Evolutionary conservation across 2,113 vertebrate species (phyloP).

Genomic region (Trochalopteron elliotii): DNA sequence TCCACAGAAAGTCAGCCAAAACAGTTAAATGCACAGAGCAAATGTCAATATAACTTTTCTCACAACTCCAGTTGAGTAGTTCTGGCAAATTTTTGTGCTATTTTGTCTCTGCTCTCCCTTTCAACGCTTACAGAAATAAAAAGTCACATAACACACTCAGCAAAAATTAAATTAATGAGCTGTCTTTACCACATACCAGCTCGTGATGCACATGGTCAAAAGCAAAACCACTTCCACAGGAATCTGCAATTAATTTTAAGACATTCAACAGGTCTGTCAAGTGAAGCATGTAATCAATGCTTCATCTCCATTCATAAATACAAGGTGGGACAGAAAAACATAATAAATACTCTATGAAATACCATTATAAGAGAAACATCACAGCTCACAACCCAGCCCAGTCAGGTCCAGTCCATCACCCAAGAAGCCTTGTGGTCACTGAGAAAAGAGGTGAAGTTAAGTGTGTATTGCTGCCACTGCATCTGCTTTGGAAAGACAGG

Average conservation of each 20-base stretch:
- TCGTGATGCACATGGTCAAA: not conserved
- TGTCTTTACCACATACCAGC: not conserved
- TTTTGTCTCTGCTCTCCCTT: not conserved
- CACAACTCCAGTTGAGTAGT: not conserved
- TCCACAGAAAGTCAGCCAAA: not conserved
- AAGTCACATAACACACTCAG: not conserved
- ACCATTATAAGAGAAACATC: not conserved
- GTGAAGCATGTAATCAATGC: not conserved
- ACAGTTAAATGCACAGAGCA: not conserved
- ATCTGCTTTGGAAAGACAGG: not conserved
- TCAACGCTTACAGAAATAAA: not conserved
- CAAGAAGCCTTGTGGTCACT: not conserved
- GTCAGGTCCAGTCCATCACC: not conserved
- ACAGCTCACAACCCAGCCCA: not conserved
- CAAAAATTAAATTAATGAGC: not conserved
- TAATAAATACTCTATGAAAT: not conserved
- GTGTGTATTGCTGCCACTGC: rapidly evolving
- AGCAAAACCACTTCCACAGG: not conserved
- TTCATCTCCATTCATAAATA: not conserved
- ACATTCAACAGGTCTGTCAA: not conserved
- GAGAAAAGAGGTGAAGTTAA: not conserved
- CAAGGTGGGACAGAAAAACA: not conserved
- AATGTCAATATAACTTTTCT: not conserved
- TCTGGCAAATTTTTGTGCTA: not conserved
- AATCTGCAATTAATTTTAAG: not conserved